Conservation (phyloP, 2,797 vertebrate genomes). For the Hyperoplus lanceolatus region DNA sequence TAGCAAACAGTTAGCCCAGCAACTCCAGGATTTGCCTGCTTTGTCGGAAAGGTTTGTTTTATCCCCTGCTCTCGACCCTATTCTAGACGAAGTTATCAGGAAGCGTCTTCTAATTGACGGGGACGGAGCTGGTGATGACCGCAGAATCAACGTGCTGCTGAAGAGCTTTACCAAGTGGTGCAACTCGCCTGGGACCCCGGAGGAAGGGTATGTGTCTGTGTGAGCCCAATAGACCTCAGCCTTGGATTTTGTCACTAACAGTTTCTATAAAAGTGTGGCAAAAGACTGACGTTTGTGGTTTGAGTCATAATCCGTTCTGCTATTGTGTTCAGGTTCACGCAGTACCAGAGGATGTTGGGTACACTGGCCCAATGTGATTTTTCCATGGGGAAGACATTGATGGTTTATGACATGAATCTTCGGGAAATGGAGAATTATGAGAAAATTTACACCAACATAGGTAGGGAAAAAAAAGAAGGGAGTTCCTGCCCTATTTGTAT, state of each 20-base stretch:
- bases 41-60: not conserved
- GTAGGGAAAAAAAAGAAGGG: conserved; percentile 74
- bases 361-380: conserved; percentile 96
- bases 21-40: not conserved
- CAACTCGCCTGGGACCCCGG: conserved; percentile 90
- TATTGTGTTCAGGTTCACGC: conserved; percentile 87
- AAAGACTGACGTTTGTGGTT: not conserved
- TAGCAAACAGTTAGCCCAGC: conserved; percentile 28
- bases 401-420: conserved; percentile 99
- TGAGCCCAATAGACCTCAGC: not conserved
- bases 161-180: conserved; percentile 99
- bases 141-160: conserved; percentile 94
- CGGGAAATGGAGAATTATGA: conserved; percentile 99
- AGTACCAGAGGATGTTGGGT: conserved; percentile 96
- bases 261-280: not conserved
- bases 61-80: rapidly evolving
- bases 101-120: conserved; percentile 98
- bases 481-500: not conserved
- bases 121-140: conserved; percentile 97
- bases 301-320: not conserved
- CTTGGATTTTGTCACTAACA: not conserved
- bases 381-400: conserved; percentile 97
- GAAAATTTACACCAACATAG: conserved; percentile 95
- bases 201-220: conserved; percentile 89
- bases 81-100: conserved; percentile 94